Evolutionary conservation across 2,888 invertebrate genomes (phyloP), one percentile per base, ranked within the genome.

Genomic region (Allolobophora icterica): DNA sequence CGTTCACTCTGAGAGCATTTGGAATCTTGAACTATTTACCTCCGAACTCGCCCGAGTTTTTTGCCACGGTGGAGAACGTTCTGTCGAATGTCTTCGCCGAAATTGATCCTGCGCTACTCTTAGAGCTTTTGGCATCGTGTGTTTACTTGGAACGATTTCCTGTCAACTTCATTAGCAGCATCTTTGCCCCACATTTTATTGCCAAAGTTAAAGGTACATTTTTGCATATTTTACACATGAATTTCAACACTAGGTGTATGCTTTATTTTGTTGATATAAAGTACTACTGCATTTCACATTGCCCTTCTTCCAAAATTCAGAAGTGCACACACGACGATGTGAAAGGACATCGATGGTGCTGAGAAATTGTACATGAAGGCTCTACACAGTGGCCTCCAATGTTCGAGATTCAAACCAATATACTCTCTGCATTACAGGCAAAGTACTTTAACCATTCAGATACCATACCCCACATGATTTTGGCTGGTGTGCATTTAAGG

Each of bases 71-170:
- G 87, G 97, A 97, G 94, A 94, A 95, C 34, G 94, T 96, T 89
- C 93, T 97, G n/a, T 94, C 95, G 89, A 94, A 96, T 35, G 96
- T 96, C 91, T 97, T 97, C 94, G 94, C 95, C 13, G 96, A 96
- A 94, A 96, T 97, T 91, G 95, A 95, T 91, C 95, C 96, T 45
- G 96, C 96, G 92, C 96, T 87, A 1, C 87, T 87, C 34, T 38
- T 87, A 19, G 96, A 96, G 91, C 96, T 97, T 92, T 94, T 97
- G 91, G 95, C 97, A n/a, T 96, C 97, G 19, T 97, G 96, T 93
- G 96, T 97, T 90, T 97, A 97, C 94, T 94, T 97, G 45, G 96
- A 96, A 90, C 96, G 96, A 93, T 96, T 96, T 95, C 97, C 97
- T 13, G 93, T 96, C 11, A 96, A 96, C 93, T 96, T 97, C 93